These are phyloP conservation scores for Astyanax mexicanus DNA, from an alignment of 2,797 vertebrate genomes.

Conservation along the genomic window DNA sequence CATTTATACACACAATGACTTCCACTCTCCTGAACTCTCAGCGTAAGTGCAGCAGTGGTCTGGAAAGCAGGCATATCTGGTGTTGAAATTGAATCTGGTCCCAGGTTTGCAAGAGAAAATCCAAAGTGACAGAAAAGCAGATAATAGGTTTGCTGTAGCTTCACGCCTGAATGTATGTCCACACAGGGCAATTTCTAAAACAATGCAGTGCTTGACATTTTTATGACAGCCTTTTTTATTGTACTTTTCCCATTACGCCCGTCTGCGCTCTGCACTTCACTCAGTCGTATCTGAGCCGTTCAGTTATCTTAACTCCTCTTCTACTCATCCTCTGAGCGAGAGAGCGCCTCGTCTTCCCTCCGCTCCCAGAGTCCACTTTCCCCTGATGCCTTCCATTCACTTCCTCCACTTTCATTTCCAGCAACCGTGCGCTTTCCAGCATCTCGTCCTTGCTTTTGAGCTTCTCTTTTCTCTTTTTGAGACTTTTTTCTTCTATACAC, in stretches of 20 bases:
- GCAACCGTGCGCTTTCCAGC: conserved; percentile 54
- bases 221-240: conserved; percentile 77
- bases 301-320: conserved; percentile 61
- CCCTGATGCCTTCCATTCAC: conserved; percentile 52
- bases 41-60: conserved; percentile 57
- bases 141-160: conserved; percentile 85
- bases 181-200: conserved; percentile 81
- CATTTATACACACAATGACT: conserved; percentile 64
- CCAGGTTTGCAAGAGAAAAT: conserved; percentile 79
- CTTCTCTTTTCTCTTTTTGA: conserved; percentile 50
- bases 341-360: conserved; percentile 51
- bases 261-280: conserved; percentile 68
- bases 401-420: conserved; percentile 56
- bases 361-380: conserved; percentile 39
- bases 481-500: conserved; percentile 46
- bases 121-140: conserved; percentile 84
- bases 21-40: conserved; percentile 57
- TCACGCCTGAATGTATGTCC: conserved; percentile 82
- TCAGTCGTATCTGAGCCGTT: conserved; percentile 56
- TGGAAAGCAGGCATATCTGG: conserved; percentile 72
- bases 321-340: conserved; percentile 43
- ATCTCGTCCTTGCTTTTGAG: conserved; percentile 55
- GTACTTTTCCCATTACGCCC: conserved; percentile 69
- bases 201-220: conserved; percentile 76
- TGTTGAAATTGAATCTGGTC: conserved; percentile 83